Evolutionary conservation across 2,888 invertebrate genomes (phyloP).

Genomic region (Drosophila rellima): DNA sequence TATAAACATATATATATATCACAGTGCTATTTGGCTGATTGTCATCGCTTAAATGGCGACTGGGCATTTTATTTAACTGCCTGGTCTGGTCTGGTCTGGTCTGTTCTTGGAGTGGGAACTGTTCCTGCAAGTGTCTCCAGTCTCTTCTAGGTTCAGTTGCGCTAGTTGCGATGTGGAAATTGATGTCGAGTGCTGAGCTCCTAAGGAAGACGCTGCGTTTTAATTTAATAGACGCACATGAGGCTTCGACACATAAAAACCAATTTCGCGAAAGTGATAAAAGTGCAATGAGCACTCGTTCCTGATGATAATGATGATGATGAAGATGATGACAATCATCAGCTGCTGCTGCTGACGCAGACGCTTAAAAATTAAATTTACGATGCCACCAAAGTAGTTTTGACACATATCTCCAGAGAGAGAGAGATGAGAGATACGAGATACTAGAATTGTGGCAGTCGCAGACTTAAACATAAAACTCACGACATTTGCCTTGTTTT

Average conservation of each 20-base stretch:
- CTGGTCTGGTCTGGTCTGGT: slow-evolving; percentile 1
- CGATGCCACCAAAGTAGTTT: slow-evolving; percentile 72
- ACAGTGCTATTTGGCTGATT: slow-evolving; percentile 74
- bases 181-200: slow-evolving; percentile 53
- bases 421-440: slow-evolving; percentile 3
- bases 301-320: slow-evolving; percentile 34
- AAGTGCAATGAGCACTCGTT: slow-evolving; percentile 75
- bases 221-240: slow-evolving; percentile 77
- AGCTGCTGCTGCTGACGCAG: slow-evolving; percentile 52
- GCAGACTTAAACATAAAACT: slow-evolving; percentile 26
- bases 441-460: neutral
- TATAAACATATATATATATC: slow-evolving; percentile 67
- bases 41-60: slow-evolving; percentile 74
- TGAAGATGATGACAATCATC: slow-evolving; percentile 8
- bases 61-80: slow-evolving; percentile 73
- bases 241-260: slow-evolving; percentile 73
- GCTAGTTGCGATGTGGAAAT: slow-evolving; percentile 46
- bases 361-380: slow-evolving; percentile 76
- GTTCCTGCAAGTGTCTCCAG: slow-evolving; percentile 18
- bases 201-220: slow-evolving; percentile 59
- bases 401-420: slow-evolving; percentile 64
- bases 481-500: slow-evolving; percentile 30
- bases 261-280: slow-evolving; percentile 81
- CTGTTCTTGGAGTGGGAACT: slow-evolving; percentile 2
- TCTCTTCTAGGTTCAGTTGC: slow-evolving; percentile 9